phyloP scores from a whole-genome alignment of 2,113 vertebrate genomes.

The Conger conger region DNA sequence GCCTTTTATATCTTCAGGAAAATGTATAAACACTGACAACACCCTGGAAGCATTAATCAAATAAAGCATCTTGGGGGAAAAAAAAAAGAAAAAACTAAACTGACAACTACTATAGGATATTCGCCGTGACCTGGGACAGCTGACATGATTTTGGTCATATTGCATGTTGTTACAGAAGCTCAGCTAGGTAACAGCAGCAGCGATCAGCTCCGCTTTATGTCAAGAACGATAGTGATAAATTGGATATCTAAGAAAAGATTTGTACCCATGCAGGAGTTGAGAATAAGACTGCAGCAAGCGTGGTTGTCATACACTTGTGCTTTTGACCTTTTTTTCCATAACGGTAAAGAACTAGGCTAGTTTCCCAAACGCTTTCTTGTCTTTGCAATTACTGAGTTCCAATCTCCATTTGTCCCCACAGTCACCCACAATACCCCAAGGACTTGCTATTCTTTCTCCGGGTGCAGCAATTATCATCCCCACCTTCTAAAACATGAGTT shows the following conservation, averaged over 20 bases:
- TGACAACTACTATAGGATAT: constrained; percentile 50
- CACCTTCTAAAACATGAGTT: constrained; percentile 71
- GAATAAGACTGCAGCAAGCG: constrained; percentile 68
- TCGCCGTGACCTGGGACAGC: constrained; percentile 54
- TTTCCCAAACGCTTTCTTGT: constrained; percentile 69
- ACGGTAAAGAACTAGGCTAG: constrained; percentile 63
- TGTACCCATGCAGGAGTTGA: constrained; percentile 62
- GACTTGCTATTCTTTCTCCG: constrained; percentile 69
- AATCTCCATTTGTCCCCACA: constrained; percentile 72
- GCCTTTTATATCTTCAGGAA: constrained; percentile 76
- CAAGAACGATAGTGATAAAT: constrained; percentile 57
- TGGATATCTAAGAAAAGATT: constrained; percentile 73
- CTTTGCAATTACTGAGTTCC: constrained; percentile 77
- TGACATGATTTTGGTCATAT: constrained; percentile 60
- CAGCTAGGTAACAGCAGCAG: constrained; percentile 47
- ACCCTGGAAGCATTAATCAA: constrained; percentile 68
- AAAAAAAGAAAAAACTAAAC: constrained; percentile 12
- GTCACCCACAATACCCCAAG: constrained; percentile 75
- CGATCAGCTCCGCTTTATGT: constrained; percentile 65
- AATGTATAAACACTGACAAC: constrained; percentile 71
- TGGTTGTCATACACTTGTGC: constrained; percentile 70
- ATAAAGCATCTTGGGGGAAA: constrained; percentile 40
- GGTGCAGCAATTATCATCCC: constrained; percentile 71
- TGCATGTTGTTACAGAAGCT: constrained; percentile 59
- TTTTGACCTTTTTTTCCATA: constrained; percentile 73